phyloP scores from a whole-genome alignment of 2,797 vertebrate genomes.

The Sebastolobus altivelis region DNA sequence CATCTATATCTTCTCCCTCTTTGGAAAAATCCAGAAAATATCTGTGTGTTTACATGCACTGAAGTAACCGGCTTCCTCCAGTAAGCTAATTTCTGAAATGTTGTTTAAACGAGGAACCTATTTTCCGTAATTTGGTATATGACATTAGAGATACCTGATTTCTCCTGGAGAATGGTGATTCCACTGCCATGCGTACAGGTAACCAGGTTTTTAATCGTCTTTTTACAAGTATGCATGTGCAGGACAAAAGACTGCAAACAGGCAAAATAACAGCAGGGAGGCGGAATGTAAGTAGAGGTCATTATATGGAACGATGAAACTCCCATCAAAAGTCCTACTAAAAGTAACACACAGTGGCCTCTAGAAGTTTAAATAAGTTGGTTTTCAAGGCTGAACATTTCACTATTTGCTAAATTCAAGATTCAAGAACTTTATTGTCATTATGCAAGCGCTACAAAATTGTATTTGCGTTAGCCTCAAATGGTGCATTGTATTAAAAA shows the following conservation, averaged over 20 bases:
- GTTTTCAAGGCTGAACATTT: background rate
- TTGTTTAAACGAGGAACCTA: rapidly evolving
- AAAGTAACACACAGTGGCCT: background rate
- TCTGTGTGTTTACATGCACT: background rate
- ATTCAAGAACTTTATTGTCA: background rate
- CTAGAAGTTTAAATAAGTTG: background rate
- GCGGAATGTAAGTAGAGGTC: background rate
- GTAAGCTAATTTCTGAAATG: background rate
- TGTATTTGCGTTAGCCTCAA: background rate
- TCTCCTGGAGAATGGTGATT: background rate
- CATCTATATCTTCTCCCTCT: background rate
- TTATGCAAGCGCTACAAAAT: background rate
- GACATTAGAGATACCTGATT: background rate
- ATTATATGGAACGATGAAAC: background rate
- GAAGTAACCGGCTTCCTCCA: background rate
- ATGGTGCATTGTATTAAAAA: no score
- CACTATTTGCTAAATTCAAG: background rate
- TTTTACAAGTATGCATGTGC: background rate
- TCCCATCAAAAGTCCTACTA: background rate
- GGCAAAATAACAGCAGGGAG: no score
- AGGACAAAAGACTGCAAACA: background rate
- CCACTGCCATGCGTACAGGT: background rate
- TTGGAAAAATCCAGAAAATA: background rate
- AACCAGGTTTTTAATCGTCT: background rate
- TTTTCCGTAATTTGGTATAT: background rate